These are phyloP conservation scores for Excalfactoria chinensis DNA, from an alignment of 2,113 vertebrate species.

Conservation along the genomic window DNA sequence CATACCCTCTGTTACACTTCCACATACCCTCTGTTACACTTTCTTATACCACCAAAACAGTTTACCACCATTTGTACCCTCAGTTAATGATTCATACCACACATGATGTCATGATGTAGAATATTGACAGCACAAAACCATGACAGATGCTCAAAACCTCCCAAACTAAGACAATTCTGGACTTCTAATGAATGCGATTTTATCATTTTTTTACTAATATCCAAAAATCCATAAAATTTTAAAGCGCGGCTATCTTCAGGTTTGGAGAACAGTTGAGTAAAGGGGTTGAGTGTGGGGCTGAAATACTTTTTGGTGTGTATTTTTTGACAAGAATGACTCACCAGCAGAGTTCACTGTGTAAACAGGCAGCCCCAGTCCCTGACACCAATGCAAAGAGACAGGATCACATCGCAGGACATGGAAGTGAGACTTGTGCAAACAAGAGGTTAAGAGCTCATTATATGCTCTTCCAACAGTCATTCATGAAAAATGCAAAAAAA, in stretches of 20 bases:
- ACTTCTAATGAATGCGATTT: background rate
- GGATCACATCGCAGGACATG: background rate
- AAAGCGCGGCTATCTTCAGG: background rate
- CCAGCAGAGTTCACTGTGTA: background rate
- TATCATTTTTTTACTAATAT: background rate
- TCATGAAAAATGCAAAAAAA: background rate
- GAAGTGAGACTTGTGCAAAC: background rate
- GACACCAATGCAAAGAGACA: background rate
- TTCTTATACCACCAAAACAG: too few species aligned
- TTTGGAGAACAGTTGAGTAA: background rate
- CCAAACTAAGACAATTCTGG: background rate
- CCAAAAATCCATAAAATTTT: background rate
- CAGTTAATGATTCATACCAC: too few species aligned
- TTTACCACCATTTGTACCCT: too few species aligned
- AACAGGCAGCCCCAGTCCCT: accelerated
- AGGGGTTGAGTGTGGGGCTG: background rate
- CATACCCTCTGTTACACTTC: too few species aligned
- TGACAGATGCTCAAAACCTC: background rate
- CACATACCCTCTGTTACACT: too few species aligned
- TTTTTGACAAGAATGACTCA: background rate
- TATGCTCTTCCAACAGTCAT: background rate
- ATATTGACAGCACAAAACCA: too few species aligned
- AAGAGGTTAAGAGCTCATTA: background rate
- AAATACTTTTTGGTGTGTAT: background rate
- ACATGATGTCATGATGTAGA: too few species aligned